Evolutionary conservation across 2,113 vertebrate species (phyloP), one percentile per base, ranked within the genome.

Genomic region (Indicator indicator): DNA sequence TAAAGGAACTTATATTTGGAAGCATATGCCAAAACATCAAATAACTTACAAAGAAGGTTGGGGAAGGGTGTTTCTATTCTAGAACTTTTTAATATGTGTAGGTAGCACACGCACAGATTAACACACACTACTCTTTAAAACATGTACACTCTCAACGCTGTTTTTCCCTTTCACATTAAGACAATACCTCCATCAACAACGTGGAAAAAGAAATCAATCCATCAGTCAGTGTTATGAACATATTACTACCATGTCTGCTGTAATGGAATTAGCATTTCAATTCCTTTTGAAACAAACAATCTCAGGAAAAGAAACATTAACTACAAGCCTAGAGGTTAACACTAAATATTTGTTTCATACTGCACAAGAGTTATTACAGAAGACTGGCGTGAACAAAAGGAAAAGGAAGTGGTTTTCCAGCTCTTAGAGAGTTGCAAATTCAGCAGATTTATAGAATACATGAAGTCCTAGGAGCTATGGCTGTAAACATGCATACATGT

Each of bases 331-430:
- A 10, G 26, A 85, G 21, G 79, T 78, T 90, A 81, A 80, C 12
- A 30, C 46, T 60, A 86, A 82, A 85, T 70, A 76, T 79, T 62
- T 38, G 64, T 70, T 83, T 68, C 46, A 70, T 13, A 42, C 16
- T 52, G 60, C 27, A 58, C 27, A 71, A 77, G 59, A 84, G 63
- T 85, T 54, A 86, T 71, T 89, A 83, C 33, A 80, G 58, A 89
- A 89, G 30, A 73, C 23, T 42, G 56, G 74, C 52, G 62, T 55
- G 56, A 93, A 63, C 32, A 81, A 85, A 76, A 87, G 83, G 73
- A 94, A 96, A 92, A 92, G 89, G 84, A 97, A 92, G 72, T 64
- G 60, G 75, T 27, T 78, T 70, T 85, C 50, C 42, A 83, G n/a
- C 72, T 73, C 68, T 52, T n/a, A 52, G 5, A 74, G 20, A 64